A percentile compares a stretch with the other conserved stretches of the same genome.
These are phyloP conservation scores for Vanessa cardui DNA, from an alignment of 2,888 invertebrate species.

Conservation along the genomic window DNA sequence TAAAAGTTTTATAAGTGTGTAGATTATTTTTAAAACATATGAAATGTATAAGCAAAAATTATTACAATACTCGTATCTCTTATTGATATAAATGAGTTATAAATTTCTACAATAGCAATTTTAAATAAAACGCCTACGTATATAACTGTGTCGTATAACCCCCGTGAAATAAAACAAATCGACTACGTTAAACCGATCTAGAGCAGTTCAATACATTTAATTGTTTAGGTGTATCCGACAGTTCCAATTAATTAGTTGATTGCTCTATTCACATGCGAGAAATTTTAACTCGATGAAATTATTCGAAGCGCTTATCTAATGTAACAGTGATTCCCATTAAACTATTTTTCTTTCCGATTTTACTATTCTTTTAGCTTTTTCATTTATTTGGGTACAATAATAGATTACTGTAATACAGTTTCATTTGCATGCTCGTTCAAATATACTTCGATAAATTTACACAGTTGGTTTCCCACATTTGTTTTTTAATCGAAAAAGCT, in stretches of 20 bases:
- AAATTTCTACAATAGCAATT: no score
- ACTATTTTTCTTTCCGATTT: constrained; percentile 13
- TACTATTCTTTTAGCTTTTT: not conserved
- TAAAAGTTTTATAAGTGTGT: no score
- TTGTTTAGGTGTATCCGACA: constrained; percentile 38
- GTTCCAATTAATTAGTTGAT: constrained; percentile 34
- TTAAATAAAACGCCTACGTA: no score
- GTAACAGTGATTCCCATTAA: constrained; percentile 16
- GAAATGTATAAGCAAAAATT: no score
- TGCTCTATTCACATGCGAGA: constrained; percentile 31
- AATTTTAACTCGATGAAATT: constrained; percentile 29
- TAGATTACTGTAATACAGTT: not conserved
- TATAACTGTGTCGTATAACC: not conserved
- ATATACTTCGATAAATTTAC: constrained; percentile 22
- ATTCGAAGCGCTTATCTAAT: constrained; percentile 24
- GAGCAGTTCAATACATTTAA: constrained; percentile 33
- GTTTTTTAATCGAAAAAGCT: constrained; percentile 19
- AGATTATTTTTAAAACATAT: no score
- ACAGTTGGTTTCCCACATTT: constrained; percentile 10
- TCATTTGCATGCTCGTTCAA: constrained; percentile 7
- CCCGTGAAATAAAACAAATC: constrained; percentile 1
- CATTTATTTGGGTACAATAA: not conserved
- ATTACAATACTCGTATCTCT: no score
- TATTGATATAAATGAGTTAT: no score
- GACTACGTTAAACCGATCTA: constrained; percentile 11